Base-by-base conservation (phyloP, 1,140 invertebrate genomes). In the Littorina saxatilis region DNA sequence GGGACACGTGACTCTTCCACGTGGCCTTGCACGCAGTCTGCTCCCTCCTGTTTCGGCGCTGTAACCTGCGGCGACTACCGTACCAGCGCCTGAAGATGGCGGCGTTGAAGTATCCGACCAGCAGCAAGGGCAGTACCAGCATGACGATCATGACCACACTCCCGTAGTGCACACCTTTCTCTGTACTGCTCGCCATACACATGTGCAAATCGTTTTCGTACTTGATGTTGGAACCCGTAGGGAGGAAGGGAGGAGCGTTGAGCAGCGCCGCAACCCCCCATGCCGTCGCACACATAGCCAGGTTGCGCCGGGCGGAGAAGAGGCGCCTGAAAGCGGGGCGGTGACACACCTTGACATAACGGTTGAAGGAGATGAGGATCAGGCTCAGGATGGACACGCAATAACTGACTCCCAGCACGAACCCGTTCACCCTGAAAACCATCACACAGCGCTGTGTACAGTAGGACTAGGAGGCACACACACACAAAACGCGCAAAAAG, bases 351-450 rank as follows among this genome's bases (percentile, higher is more conserved):
- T 61, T 58, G 0, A 76, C 3, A 17, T 58, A 76, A 32, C 74
- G 74, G 74, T 61, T 35, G 50, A 76, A 76, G 50, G 74, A 76
- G 47, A 76, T 50, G 9, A 20, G 35, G 29, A 61, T 35, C 50
- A 76, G 50, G 29, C 50, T 76, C 32, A 76, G 20, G 52, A 76
- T 37, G 74, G 74, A 76, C 7, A n/a, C 32, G 47, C 50, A 23
- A 52, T 58, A 76, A 40, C 50, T 50, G 2, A 76, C n/a, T 50
- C 50, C 17, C 50, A 58, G 29, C 17, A 76, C 35, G 27, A 61
- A 55, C 20, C 27, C 74, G 50, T 76, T 76, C 50, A 61, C 4
- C 17, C 50, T 55, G 74, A 47, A 47, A 47, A n/a, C n/a, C n/a
- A n/a, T n/a, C 43, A 47, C 43, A 47, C 43, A 47, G 43, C n/a